Evolutionary conservation across 2,113 vertebrate species (phyloP), one percentile per base, ranked within the genome.

Genomic region (Paradoxurus hermaphroditus): DNA sequence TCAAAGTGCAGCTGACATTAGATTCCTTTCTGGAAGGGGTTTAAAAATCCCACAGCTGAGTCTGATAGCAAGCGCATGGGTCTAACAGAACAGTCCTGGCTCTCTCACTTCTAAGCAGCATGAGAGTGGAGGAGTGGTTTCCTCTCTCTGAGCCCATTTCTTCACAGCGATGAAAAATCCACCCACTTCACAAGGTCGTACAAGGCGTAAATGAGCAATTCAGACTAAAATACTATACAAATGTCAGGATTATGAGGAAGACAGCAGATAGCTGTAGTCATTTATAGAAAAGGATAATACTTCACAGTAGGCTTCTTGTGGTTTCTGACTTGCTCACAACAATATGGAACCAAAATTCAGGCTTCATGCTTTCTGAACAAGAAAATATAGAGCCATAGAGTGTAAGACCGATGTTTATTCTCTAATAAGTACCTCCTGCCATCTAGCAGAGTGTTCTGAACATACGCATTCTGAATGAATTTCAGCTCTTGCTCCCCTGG

Each of bases 131-230:
- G 31, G 63, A 82, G 36, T 6, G 68, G 49, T 73, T 77, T 67
- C 36, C n/a, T 67, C 11, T 85, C 46, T 51, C 36, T 15, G 29
- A 78, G 31, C 3, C 16, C 59, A 4, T 49, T 72, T 90, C 78
- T 94, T 90, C 59, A 85, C 16, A 23, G 16, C n/a, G 34, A 31
- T 46, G 31, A 65, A 84, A 91, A 79, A 67, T n/a, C 86, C 36
- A 95, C 68, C 67, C 79, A 95, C 73, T 87, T 63, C 39, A 3
- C 34, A 59, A 62, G 14, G 67, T 16, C 65, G 23, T 31, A 21
- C 53, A 41, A 84, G 49, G 84, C 15, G 62, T 96, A 93, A 53
- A 78, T 67, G 67, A 89, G 90, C 83, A 95, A 86, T 46, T 93
- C 72, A 56, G 81, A 73, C 34, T 84, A 79, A 96, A 92, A 87